Percentiles rank a stretch among this genome's conserved stretches.
Evolutionary conservation across 1,140 invertebrate genomes (phyloP).

Genomic region (Dendrolimus punctatus): DNA sequence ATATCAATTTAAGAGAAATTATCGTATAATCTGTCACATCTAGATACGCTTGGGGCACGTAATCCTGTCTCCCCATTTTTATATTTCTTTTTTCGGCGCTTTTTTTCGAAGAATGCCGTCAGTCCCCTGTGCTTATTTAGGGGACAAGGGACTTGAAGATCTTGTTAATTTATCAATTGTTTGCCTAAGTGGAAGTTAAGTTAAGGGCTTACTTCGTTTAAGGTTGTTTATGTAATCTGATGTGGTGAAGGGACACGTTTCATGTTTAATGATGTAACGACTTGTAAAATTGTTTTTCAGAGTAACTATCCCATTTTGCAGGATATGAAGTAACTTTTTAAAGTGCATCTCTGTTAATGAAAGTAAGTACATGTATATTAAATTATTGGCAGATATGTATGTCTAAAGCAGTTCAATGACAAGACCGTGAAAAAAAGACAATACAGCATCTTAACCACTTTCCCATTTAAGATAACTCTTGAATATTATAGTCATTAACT

Average conservation of each 20-base stretch:
- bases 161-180: constrained; percentile 57
- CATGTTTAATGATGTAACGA: not conserved
- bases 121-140: constrained; percentile 11
- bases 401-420: too few species aligned
- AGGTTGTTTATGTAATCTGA: too few species aligned
- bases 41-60: constrained; percentile 37
- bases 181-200: constrained; percentile 27
- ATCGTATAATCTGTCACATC: constrained; percentile 64
- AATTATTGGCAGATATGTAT: too few species aligned
- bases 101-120: constrained; percentile 16
- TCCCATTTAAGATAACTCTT: too few species aligned
- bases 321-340: too few species aligned
- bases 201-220: not conserved
- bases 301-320: not conserved
- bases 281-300: not conserved
- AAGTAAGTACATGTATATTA: too few species aligned
- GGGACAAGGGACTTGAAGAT: constrained; percentile 28
- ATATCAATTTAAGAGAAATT: constrained; percentile 65
- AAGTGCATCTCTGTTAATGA: too few species aligned
- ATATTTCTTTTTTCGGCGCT: constrained; percentile 25
- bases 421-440: too few species aligned
- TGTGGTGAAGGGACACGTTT: too few species aligned
- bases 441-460: too few species aligned
- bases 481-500: too few species aligned
- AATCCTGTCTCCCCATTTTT: constrained; percentile 43